Conservation (phyloP, 1,140 invertebrate genomes). For the Galleria mellonella region DNA sequence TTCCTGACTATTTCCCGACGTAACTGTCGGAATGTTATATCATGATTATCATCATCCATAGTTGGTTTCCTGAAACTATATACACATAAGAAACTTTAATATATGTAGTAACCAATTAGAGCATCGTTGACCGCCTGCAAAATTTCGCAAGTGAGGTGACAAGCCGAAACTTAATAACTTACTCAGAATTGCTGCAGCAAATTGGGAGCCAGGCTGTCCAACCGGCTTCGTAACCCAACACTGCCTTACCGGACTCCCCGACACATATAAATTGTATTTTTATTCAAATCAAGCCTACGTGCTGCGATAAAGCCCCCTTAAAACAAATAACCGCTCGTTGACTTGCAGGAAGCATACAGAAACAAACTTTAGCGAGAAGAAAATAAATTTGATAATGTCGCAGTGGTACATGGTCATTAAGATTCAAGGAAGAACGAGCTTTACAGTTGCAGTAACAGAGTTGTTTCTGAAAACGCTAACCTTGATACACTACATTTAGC, state of each 20-base stretch:
- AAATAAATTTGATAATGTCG: slow-evolving; percentile 27
- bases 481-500: slow-evolving; percentile 36
- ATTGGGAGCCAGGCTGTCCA: slow-evolving; percentile 58
- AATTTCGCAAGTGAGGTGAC: slow-evolving; percentile 69
- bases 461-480: slow-evolving; percentile 43
- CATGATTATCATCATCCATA: too few relatives aligned
- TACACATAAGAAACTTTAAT: too few relatives aligned
- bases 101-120: too few relatives aligned
- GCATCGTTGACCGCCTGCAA: slow-evolving; percentile 24
- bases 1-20: too few relatives aligned
- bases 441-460: slow-evolving; percentile 52
- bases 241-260: slow-evolving; percentile 52
- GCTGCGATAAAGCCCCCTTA: slow-evolving; percentile 60
- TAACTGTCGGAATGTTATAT: too few relatives aligned
- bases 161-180: slow-evolving; percentile 73
- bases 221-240: slow-evolving; percentile 67
- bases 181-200: slow-evolving; percentile 70
- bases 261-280: slow-evolving; percentile 73
- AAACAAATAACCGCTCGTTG: slow-evolving; percentile 62
- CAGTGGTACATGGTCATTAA: slow-evolving; percentile 11
- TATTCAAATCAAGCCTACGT: slow-evolving; percentile 70
- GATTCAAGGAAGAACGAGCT: slow-evolving; percentile 38
- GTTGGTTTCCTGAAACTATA: too few relatives aligned
- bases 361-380: slow-evolving; percentile 28
- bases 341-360: slow-evolving; percentile 20